phyloP scores from a whole-genome alignment of 2,888 invertebrate genomes.

The Pterostichus madidus region DNA sequence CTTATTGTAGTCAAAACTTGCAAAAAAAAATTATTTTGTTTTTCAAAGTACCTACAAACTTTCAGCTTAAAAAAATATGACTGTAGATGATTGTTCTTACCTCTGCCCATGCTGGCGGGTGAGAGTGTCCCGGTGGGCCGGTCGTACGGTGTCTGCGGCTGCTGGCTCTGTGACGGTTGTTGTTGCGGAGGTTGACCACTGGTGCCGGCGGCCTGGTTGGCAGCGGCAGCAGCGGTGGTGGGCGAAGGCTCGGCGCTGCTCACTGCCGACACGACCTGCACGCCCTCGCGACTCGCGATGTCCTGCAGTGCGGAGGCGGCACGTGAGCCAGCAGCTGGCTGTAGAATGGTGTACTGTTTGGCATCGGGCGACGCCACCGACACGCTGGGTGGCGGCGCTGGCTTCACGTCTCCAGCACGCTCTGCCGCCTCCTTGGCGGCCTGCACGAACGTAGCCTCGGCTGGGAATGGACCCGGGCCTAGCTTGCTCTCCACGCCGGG shows the following conservation, averaged over 20 bases:
- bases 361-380: constrained; percentile 76
- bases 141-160: constrained; percentile 75
- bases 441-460: constrained; percentile 86
- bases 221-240: constrained; percentile 46
- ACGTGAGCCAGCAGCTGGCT: constrained; percentile 89
- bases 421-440: constrained; percentile 68
- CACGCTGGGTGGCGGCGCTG: constrained; percentile 69
- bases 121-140: constrained; percentile 83
- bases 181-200: constrained; percentile 73
- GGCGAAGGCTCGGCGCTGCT: constrained; percentile 72
- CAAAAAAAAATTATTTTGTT: too few relatives aligned
- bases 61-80: too few relatives aligned
- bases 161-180: constrained; percentile 67
- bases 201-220: constrained; percentile 64
- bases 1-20: too few relatives aligned
- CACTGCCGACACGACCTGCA: constrained; percentile 81
- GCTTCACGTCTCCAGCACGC: constrained; percentile 70
- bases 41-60: too few relatives aligned
- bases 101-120: constrained; percentile 88
- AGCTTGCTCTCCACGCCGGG: constrained; percentile 83
- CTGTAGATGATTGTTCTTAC: constrained; percentile 78
- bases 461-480: constrained; percentile 81
- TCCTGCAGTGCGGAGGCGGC: constrained; percentile 91
- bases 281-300: constrained; percentile 83
- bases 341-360: constrained; percentile 93